These are phyloP conservation scores for Caenorhabditis sp. DNA, from an alignment of 2,888 invertebrate species.

Conservation along the genomic window DNA sequence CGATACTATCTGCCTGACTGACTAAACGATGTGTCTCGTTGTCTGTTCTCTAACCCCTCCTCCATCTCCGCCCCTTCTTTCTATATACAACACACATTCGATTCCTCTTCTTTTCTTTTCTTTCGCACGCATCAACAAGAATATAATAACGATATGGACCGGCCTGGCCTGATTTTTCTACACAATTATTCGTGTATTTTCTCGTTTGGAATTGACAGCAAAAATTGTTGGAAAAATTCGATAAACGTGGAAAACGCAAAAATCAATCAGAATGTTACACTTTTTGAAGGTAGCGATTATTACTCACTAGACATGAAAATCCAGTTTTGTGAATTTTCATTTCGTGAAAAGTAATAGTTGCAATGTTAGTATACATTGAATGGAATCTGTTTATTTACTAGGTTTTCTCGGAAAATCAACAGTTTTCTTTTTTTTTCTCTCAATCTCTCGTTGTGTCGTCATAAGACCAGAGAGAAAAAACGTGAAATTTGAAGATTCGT, in stretches of 20 bases:
- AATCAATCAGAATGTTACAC: no score
- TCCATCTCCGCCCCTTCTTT: conserved; percentile 11
- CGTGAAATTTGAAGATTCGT: no score
- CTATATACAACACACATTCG: conserved; percentile 6
- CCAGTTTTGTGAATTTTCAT: no score
- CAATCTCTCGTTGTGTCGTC: not conserved
- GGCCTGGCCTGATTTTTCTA: conserved; percentile 35
- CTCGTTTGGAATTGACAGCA: no score
- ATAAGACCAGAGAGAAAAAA: not conserved
- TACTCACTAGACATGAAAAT: no score
- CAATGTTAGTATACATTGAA: not conserved
- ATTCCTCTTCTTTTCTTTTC: conserved; percentile 10
- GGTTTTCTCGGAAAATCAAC: not conserved
- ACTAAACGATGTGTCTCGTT: not conserved
- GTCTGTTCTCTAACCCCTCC: conserved; percentile 1
- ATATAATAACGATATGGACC: conserved; percentile 10
- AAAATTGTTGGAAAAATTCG: no score
- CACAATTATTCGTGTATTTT: no score
- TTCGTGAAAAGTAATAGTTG: no score
- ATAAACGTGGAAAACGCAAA: no score
- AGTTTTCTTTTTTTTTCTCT: not conserved
- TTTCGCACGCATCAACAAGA: conserved; percentile 39
- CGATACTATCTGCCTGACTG: not conserved
- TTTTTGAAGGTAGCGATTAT: no score
- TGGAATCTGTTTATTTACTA: not conserved